phyloP scores from a whole-genome alignment of 2,888 invertebrate genomes.

The Geophilus truncorum region DNA sequence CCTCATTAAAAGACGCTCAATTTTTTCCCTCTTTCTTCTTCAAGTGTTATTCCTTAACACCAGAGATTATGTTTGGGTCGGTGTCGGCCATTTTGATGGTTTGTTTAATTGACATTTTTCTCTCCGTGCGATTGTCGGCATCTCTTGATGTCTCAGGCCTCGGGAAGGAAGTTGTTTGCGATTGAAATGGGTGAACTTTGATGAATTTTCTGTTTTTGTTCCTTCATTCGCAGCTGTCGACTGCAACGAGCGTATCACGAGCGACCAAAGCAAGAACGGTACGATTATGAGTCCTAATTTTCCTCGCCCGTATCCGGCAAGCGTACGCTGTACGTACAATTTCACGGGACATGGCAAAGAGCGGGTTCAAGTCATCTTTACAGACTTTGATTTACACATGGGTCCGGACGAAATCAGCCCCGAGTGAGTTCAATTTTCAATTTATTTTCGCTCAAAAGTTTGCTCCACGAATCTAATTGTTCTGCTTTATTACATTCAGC shows the following conservation, averaged over 20 bases:
- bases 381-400: slow-evolving; percentile 74
- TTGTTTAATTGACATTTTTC: neutral
- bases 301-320: slow-evolving; percentile 72
- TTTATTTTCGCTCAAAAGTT: no score
- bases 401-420: slow-evolving; percentile 45
- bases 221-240: slow-evolving; percentile 33
- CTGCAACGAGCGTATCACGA: slow-evolving; percentile 71
- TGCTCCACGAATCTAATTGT: no score
- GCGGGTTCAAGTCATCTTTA: slow-evolving; percentile 76
- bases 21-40: neutral
- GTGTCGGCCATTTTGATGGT: neutral
- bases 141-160: neutral
- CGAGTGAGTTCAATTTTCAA: slow-evolving; percentile 38
- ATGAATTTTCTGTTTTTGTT: neutral
- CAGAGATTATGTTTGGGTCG: neutral
- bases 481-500: no score
- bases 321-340: slow-evolving; percentile 80
- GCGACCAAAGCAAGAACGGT: slow-evolving; percentile 74
- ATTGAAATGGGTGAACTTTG: neutral
- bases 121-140: neutral
- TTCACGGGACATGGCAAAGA: slow-evolving; percentile 82
- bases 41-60: neutral
- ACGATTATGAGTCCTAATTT: slow-evolving; percentile 78
- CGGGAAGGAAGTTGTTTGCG: neutral
- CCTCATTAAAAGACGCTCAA: neutral